These are phyloP conservation scores for Phaetusa simplex DNA, from an alignment of 2,113 vertebrate species.

Conservation along the genomic window DNA sequence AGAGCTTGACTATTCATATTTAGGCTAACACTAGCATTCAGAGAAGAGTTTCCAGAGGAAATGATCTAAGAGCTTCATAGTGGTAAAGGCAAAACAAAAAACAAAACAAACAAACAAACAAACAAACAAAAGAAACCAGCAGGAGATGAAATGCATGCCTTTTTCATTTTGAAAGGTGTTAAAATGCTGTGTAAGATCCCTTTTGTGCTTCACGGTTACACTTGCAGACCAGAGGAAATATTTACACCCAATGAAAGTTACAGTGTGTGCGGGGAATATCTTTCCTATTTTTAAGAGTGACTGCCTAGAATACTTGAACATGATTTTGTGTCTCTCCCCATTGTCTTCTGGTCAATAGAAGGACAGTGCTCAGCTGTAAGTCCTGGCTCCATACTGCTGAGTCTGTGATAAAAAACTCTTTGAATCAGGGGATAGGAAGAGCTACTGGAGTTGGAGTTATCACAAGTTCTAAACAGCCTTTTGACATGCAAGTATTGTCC, in stretches of 20 bases:
- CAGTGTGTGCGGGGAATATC: fast-evolving
- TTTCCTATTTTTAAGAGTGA: not conserved
- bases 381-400: not conserved
- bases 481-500: not conserved
- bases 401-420: not conserved
- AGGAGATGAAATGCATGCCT: not conserved
- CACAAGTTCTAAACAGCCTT: not conserved
- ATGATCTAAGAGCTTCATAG: not conserved
- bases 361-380: not conserved
- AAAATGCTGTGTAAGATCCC: not conserved
- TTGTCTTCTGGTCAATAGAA: not conserved
- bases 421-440: not conserved
- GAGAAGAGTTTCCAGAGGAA: not conserved
- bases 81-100: not conserved
- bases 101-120: not conserved
- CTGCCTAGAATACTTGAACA: not conserved
- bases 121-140: not conserved
- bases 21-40: not conserved
- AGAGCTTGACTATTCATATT: not conserved
- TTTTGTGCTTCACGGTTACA: not conserved
- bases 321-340: not conserved
- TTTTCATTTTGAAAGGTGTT: not conserved
- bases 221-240: not conserved
- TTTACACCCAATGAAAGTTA: not conserved
- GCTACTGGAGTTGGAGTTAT: not conserved